A percentile compares a stretch with the other conserved stretches of the same genome.
phyloP scores from a whole-genome alignment of 2,797 vertebrate species.

The Alcedo atthis region DNA sequence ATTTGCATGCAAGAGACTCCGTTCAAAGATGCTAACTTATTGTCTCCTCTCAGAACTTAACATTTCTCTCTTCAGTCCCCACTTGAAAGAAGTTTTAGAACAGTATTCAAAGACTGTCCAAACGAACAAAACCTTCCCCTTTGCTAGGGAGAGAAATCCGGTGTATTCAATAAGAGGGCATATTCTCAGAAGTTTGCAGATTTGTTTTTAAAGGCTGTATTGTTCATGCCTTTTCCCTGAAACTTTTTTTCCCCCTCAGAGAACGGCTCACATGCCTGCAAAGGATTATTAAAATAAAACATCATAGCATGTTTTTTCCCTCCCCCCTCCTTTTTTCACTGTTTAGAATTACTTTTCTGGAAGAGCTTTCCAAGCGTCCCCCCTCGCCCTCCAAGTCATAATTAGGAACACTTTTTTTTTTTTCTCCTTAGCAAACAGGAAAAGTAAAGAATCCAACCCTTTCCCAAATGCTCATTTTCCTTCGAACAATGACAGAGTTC shows the following conservation, averaged over 20 bases:
- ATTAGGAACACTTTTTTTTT: constrained; percentile 35
- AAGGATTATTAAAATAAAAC: constrained; percentile 67
- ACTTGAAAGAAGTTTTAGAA: constrained; percentile 69
- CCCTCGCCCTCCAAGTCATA: neutral
- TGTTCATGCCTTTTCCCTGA: constrained; percentile 49
- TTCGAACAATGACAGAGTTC: neutral
- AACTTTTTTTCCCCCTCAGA: neutral
- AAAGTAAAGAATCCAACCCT: neutral
- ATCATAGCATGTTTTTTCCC: neutral
- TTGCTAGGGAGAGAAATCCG: constrained; percentile 68
- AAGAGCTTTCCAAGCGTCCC: constrained; percentile 6
- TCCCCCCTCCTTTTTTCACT: neutral
- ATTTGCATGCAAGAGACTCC: constrained; percentile 66
- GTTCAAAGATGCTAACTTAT: constrained; percentile 70
- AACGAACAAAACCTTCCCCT: constrained; percentile 68
- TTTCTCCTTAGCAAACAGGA: neutral
- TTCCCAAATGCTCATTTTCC: neutral
- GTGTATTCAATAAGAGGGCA: constrained; percentile 64
- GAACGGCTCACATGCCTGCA: constrained; percentile 29
- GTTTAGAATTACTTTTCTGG: constrained; percentile 53
- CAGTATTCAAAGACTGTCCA: constrained; percentile 71
- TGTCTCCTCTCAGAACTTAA: constrained; percentile 67
- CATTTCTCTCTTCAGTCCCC: constrained; percentile 70
- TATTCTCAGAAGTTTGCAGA: constrained; percentile 69
- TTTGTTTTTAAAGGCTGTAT: constrained; percentile 65